Evolutionary conservation across 2,888 invertebrate species (phyloP).

Genomic region (Lucinisca nassula): DNA sequence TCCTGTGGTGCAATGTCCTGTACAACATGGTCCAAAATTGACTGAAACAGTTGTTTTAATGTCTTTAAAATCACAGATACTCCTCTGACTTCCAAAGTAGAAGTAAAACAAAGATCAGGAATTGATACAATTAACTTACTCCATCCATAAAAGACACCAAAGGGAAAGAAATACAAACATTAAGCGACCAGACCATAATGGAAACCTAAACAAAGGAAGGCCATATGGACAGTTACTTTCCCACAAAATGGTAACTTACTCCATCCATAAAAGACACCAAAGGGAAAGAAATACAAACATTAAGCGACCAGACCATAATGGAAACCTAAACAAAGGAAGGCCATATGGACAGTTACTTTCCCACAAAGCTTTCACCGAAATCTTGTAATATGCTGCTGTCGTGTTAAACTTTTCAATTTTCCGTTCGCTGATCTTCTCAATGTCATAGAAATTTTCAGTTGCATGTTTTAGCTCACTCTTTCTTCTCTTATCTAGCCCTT

Average conservation of each 20-base stretch:
- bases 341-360: background rate
- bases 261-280: too few species aligned
- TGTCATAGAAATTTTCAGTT: background rate
- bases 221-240: too few species aligned
- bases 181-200: too few species aligned
- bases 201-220: too few species aligned
- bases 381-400: slow-evolving; percentile 21
- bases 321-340: too few species aligned
- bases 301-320: too few species aligned
- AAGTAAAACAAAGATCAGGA: too few species aligned
- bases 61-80: background rate
- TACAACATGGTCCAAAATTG: slow-evolving; percentile 2
- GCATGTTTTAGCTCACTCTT: background rate
- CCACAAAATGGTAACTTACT: too few species aligned
- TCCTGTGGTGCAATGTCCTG: slow-evolving; percentile 21
- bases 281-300: too few species aligned
- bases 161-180: too few species aligned
- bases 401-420: slow-evolving; percentile 27
- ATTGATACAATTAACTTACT: too few species aligned
- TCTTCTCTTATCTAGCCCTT: background rate
- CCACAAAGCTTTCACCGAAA: background rate
- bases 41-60: slow-evolving; percentile 5
- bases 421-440: slow-evolving; percentile 14
- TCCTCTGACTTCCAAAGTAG: background rate
- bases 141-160: too few species aligned